Base-by-base conservation (phyloP, 2,113 vertebrate genomes). In the Deroptyus accipitrinus region DNA sequence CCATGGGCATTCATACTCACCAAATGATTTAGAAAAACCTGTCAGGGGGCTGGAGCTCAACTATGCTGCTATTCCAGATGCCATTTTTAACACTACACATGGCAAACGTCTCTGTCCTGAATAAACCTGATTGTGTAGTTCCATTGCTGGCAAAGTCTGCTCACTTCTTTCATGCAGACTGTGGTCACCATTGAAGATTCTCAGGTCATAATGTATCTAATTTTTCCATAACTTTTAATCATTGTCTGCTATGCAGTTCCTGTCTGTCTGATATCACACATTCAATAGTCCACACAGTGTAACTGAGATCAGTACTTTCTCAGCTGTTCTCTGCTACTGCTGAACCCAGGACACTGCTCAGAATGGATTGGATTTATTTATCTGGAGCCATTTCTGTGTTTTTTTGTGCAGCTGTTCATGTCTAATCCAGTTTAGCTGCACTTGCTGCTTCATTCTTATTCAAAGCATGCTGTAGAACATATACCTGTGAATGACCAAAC, bases 101-200 rank as follows among this genome's bases (percentile, higher is more conserved):
- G 20, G 4, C 4, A 66, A 48, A 46, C 3, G 4, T 14, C 8
- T 74, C 19, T 70, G 24, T 55, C 9, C 30, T 46, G 14, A 25
- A 66, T 35, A 66, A 31, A 11, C 2, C 5, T 51, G 28, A 23
- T 55, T 41, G 12, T 41, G 27, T 31, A 14, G 17, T 41, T 83
- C 11, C 3, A 9, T 48, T 27, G 42, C 17, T 39, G 8, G 7
- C 55, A 73, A 48, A 1, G 1, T 0, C 0, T 51, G n/a, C 44
- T 80, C 11, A 14, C 5, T 48, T 72, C 9, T 52, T 77, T 13
- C 17, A 4, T 37, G 28, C 1, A 27, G 28, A n/a, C 0, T 1
- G 10, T 42, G 9, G 5, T 39, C 17, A 11, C 23, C 11, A 30
- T 16, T 74, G 23, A 42, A 74, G 69, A 74, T 17, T 46, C 13